A percentile compares a stretch with the other conserved stretches of the same genome.
Evolutionary conservation across 2,797 vertebrate species (phyloP).

Genomic region (Naso thynnoides): DNA sequence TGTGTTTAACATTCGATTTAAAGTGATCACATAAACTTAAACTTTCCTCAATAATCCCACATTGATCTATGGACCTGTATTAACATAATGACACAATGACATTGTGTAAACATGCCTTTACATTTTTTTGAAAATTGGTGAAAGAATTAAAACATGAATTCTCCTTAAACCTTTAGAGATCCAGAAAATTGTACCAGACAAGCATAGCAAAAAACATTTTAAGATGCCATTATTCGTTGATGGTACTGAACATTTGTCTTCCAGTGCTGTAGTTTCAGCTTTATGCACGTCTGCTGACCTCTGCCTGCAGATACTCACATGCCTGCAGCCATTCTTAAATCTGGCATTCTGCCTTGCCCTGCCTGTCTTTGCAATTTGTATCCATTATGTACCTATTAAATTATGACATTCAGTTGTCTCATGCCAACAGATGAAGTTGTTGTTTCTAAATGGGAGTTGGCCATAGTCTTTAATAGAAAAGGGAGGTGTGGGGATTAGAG

Average conservation of each 20-base stretch:
- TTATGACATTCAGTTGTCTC: not conserved
- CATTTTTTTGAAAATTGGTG: not conserved
- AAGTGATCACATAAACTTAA: not conserved
- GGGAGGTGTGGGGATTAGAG: not conserved
- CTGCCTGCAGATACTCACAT: not conserved
- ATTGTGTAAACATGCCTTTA: not conserved
- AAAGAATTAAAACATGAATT: not conserved
- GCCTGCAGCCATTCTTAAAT: constrained; percentile 1
- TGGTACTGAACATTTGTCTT: not conserved
- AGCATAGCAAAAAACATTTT: not conserved
- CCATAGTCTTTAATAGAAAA: not conserved
- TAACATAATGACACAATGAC: not conserved
- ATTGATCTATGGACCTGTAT: not conserved
- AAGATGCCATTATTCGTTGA: not conserved
- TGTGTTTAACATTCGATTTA: not conserved
- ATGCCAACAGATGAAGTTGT: not conserved
- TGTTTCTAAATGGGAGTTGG: not conserved
- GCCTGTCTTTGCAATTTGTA: not conserved
- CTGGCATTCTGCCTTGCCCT: not conserved
- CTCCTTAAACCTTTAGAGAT: not conserved
- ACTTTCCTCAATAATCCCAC: not conserved
- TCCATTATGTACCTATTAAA: not conserved
- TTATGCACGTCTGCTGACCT: not conserved
- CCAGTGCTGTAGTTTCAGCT: no score
- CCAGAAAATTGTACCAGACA: not conserved